Evolutionary conservation across 2,113 vertebrate genomes (phyloP).

Genomic region (Oryzias celebensis): DNA sequence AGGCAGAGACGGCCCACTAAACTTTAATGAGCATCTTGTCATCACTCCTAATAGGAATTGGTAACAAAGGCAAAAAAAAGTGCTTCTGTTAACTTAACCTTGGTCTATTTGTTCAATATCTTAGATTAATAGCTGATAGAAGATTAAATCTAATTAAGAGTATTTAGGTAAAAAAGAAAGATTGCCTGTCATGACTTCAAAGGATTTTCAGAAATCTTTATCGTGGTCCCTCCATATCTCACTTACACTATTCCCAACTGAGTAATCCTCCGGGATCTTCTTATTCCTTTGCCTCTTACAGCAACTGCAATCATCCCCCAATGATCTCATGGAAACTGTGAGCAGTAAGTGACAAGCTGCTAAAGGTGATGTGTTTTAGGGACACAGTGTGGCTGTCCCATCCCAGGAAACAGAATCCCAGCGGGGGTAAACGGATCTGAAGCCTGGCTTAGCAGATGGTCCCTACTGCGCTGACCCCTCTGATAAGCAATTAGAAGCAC

Average conservation of each 20-base stretch:
- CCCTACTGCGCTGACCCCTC: slow-evolving; percentile 60
- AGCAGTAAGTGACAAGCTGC: slow-evolving; percentile 38
- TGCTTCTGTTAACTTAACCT: slow-evolving; percentile 7
- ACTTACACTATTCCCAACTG: background rate
- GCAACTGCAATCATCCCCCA: slow-evolving; percentile 39
- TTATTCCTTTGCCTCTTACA: slow-evolving; percentile 40
- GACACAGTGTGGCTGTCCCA: slow-evolving; percentile 41
- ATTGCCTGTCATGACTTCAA: background rate
- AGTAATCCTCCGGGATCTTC: slow-evolving; percentile 4
- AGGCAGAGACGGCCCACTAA: slow-evolving; percentile 49
- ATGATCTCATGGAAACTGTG: slow-evolving; percentile 71
- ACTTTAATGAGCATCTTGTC: slow-evolving; percentile 57
- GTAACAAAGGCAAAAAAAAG: slow-evolving; percentile 36
- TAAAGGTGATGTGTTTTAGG: slow-evolving; percentile 60
- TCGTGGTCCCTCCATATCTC: background rate
- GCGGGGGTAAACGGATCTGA: slow-evolving; percentile 69
- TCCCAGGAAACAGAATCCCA: slow-evolving; percentile 68
- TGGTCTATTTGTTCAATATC: background rate
- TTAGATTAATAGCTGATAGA: background rate
- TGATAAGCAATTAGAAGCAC: slow-evolving; percentile 63
- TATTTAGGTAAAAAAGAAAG: background rate
- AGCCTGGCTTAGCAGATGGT: slow-evolving; percentile 68
- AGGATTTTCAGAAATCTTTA: background rate
- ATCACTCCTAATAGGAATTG: slow-evolving; percentile 29
- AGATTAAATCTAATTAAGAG: background rate